Conservation (phyloP, 2,888 invertebrate species). For the Lasiommata megera region DNA sequence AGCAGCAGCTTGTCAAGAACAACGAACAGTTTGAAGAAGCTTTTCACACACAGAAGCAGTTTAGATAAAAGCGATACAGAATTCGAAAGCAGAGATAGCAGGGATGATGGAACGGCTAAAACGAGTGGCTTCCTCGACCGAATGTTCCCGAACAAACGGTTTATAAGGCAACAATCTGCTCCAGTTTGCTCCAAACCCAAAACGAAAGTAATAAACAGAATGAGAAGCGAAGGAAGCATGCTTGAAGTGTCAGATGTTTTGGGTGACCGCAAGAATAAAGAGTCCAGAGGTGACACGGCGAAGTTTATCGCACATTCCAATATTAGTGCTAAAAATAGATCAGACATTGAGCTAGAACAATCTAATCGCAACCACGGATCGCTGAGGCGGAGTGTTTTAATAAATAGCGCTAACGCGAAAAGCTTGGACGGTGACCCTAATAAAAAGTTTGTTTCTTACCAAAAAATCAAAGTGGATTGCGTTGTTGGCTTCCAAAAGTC, state of each 20-base stretch:
- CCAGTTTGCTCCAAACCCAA: slow-evolving; percentile 59
- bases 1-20: slow-evolving; percentile 83
- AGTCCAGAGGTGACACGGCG: slow-evolving; percentile 40
- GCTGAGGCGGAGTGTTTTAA: slow-evolving; percentile 73
- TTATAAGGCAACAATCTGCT: slow-evolving; percentile 69
- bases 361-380: slow-evolving; percentile 58
- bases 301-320: slow-evolving; percentile 67
- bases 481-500: slow-evolving; percentile 69
- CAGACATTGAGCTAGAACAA: slow-evolving; percentile 52
- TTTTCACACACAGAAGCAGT: slow-evolving; percentile 69
- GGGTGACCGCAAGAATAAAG: slow-evolving; percentile 37
- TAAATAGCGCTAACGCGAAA: slow-evolving; percentile 70
- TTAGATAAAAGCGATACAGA: slow-evolving; percentile 65
- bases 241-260: slow-evolving; percentile 48
- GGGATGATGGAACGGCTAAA: slow-evolving; percentile 46
- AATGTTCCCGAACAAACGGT: slow-evolving; percentile 59
- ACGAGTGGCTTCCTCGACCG: slow-evolving; percentile 57
- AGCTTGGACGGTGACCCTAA: slow-evolving; percentile 58
- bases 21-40: slow-evolving; percentile 79
- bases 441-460: slow-evolving; percentile 58
- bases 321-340: slow-evolving; percentile 50
- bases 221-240: slow-evolving; percentile 66
- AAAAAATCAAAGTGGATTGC: slow-evolving; percentile 67
- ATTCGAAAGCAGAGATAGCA: slow-evolving; percentile 47
- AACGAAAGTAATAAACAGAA: slow-evolving; percentile 57